phyloP scores from a whole-genome alignment of 1,140 invertebrate genomes.

The Zaprionus inermis region DNA sequence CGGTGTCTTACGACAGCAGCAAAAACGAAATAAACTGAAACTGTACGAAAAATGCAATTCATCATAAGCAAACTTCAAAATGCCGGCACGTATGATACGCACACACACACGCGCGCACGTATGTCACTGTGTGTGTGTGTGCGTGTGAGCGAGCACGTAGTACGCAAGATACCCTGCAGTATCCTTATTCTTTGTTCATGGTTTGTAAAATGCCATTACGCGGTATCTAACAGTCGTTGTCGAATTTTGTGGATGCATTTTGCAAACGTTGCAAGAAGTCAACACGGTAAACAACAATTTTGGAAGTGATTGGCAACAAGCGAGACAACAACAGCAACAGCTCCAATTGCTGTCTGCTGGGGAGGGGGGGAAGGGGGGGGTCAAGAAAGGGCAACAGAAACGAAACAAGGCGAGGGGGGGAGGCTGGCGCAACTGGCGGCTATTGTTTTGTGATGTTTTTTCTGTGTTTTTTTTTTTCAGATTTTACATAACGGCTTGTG shows the following conservation, averaged over 20 bases:
- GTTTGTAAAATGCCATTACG: no score
- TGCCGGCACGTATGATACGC: slow-evolving; percentile 36
- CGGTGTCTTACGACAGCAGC: slow-evolving; percentile 16
- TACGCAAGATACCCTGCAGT: background rate
- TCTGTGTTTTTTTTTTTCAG: slow-evolving; percentile 29
- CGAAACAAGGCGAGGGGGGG: background rate
- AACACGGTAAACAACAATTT: slow-evolving; percentile 63
- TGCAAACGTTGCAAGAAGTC: slow-evolving; percentile 43
- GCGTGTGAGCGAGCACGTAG: background rate
- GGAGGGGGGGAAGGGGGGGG: background rate
- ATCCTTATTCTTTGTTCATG: no score
- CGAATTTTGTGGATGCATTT: no score
- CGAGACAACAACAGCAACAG: slow-evolving; percentile 4
- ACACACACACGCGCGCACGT: slow-evolving; percentile 4
- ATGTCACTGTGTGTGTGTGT: background rate
- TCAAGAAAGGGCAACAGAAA: no score
- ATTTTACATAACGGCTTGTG: slow-evolving; percentile 37
- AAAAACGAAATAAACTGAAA: slow-evolving; percentile 25
- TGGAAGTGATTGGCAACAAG: slow-evolving; percentile 36
- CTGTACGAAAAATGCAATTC: slow-evolving; percentile 40
- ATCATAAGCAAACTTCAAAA: slow-evolving; percentile 38
- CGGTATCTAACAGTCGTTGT: no score
- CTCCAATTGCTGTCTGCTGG: background rate
- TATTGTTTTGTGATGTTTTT: slow-evolving; percentile 39
- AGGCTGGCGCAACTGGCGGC: slow-evolving; percentile 32